phyloP scores from a whole-genome alignment of 2,888 invertebrate genomes.

The Cetonia aurata region DNA sequence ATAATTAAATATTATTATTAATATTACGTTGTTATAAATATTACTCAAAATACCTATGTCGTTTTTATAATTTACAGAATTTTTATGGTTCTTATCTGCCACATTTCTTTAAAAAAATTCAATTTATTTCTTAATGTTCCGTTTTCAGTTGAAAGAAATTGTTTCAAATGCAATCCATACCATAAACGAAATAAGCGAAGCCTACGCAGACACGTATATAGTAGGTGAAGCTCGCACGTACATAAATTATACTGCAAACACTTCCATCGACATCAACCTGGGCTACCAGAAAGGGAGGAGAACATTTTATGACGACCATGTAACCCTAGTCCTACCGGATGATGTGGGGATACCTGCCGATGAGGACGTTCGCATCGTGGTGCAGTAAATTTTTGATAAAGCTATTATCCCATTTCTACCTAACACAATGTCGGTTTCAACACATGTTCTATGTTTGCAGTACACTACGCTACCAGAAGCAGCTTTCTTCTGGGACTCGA shows the following conservation, averaged over 20 bases:
- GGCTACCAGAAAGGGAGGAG: constrained; percentile 2
- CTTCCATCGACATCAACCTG: constrained; percentile 1
- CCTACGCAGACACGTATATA: constrained; percentile 5
- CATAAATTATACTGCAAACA: constrained; percentile 1
- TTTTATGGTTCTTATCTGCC: neutral
- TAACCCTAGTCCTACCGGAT: constrained; percentile 6
- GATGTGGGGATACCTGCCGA: constrained; percentile 9
- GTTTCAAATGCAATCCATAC: constrained; percentile 17
- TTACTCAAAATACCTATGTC: too few relatives aligned
- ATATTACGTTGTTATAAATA: too few relatives aligned
- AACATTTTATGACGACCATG: neutral
- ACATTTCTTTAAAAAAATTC: neutral
- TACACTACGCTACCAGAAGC: constrained; percentile 5
- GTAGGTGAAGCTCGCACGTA: constrained; percentile 3
- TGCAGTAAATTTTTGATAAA: neutral
- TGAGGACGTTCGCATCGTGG: constrained; percentile 14
- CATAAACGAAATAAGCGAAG: neutral
- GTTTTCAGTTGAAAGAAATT: constrained; percentile 26
- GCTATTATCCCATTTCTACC: neutral
- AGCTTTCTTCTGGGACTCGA: constrained; percentile 19
- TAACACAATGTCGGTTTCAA: too few relatives aligned
- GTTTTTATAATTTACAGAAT: too few relatives aligned
- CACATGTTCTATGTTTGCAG: too few relatives aligned
- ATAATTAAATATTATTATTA: too few relatives aligned
- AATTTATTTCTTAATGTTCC: too few relatives aligned